A percentile compares a stretch with the other conserved stretches of the same genome.
These are phyloP conservation scores for Prionailurus bengalensis DNA, from an alignment of 2,113 vertebrate genomes.

Conservation along the genomic window DNA sequence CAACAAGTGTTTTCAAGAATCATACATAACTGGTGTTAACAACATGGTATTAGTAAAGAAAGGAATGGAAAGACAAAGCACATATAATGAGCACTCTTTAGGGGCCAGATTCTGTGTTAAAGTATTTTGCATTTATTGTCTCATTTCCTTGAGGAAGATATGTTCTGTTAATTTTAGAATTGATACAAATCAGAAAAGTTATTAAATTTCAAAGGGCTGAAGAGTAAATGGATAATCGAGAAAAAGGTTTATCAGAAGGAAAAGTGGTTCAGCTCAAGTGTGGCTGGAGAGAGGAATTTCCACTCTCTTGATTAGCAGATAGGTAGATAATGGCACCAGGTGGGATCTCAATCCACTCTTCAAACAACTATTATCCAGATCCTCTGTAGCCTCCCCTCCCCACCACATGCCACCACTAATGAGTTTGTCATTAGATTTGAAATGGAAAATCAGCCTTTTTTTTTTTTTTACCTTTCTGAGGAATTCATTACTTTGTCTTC, in stretches of 20 bases:
- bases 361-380: not conserved
- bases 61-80: slow-evolving; percentile 45
- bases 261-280: not conserved
- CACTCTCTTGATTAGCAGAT: not conserved
- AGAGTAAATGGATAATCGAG: not conserved
- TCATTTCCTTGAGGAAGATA: not conserved
- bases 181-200: not conserved
- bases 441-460: not conserved
- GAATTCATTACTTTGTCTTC: not conserved
- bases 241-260: slow-evolving; percentile 6
- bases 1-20: not conserved
- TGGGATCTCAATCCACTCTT: not conserved
- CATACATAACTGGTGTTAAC: not conserved
- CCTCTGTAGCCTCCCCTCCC: not conserved
- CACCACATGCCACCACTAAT: not conserved
- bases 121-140: not conserved
- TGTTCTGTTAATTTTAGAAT: slow-evolving; percentile 33
- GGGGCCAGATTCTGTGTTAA: not conserved
- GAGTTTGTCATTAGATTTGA: not conserved
- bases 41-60: not conserved
- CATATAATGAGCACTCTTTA: not conserved
- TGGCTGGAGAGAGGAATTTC: not conserved
- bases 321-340: not conserved
- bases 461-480: not conserved
- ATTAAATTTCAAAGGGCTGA: not conserved